Conservation (phyloP, 2,797 vertebrate genomes). For the Tinamus major region DNA sequence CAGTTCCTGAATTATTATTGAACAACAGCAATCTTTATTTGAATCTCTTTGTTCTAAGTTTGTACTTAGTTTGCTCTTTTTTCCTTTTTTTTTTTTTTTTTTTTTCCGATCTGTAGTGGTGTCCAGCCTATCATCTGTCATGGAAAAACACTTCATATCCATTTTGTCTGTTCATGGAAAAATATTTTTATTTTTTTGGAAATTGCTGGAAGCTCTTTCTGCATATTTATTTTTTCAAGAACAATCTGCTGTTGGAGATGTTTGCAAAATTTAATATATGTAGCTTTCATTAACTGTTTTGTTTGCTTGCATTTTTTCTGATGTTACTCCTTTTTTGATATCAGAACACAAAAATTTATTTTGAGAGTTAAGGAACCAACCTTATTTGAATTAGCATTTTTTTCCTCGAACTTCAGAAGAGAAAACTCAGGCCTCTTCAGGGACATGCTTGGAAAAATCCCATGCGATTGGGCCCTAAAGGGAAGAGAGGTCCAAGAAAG, state of each 20-base stretch:
- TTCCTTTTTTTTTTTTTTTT: not conserved
- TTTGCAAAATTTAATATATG: not conserved
- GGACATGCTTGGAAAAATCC: too few relatives aligned
- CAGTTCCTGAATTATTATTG: not conserved
- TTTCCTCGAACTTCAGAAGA: too few relatives aligned
- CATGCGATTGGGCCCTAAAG: too few relatives aligned
- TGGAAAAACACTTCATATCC: not conserved
- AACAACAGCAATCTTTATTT: not conserved
- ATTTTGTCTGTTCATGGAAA: not conserved
- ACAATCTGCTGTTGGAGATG: not conserved
- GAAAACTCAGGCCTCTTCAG: too few relatives aligned
- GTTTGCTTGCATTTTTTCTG: not conserved
- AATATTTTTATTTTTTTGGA: not conserved
- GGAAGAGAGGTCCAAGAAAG: too few relatives aligned
- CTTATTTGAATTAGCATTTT: not conserved
- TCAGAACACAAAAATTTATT: not conserved
- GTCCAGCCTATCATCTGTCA: not conserved
- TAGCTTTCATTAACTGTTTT: not conserved
- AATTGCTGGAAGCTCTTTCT: not conserved
- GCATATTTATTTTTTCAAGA: not conserved
- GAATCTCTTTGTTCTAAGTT: not conserved
- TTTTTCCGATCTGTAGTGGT: not conserved
- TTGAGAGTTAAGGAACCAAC: not conserved
- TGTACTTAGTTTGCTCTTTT: not conserved
- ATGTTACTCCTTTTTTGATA: not conserved